phyloP scores from a whole-genome alignment of 2,113 vertebrate species.

The Empidonax alnorum region DNA sequence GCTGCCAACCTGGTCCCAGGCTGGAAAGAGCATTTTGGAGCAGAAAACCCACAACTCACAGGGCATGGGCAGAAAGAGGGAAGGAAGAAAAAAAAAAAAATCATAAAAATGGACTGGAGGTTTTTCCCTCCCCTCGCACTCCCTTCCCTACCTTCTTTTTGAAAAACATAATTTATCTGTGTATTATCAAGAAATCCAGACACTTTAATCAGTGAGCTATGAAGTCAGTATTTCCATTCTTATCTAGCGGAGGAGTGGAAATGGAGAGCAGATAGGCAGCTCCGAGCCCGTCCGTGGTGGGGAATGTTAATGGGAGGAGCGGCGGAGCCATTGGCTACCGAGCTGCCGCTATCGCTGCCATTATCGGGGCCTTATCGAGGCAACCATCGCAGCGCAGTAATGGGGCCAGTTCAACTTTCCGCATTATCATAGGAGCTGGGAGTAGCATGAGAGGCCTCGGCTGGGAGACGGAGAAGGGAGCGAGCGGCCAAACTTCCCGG shows the following conservation, averaged over 20 bases:
- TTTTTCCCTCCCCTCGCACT: conserved; percentile 66
- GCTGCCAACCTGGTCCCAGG: not conserved
- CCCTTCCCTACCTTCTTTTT: conserved; percentile 85
- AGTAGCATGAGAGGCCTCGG: conserved; percentile 88
- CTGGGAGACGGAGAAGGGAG: conserved; percentile 80
- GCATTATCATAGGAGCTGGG: conserved; percentile 99
- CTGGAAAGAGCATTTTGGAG: not conserved
- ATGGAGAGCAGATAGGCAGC: conserved; percentile 98
- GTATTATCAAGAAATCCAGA: conserved; percentile 99
- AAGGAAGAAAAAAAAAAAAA: not conserved
- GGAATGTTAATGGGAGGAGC: conserved; percentile 97
- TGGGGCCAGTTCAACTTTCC: conserved; percentile 99
- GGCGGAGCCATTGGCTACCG: conserved; percentile 91
- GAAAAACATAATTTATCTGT: conserved; percentile 99
- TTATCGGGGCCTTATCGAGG: conserved; percentile 92
- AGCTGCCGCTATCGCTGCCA: conserved; percentile 87
- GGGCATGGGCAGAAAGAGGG: conserved; percentile 54
- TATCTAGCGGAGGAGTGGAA: conserved; percentile 99
- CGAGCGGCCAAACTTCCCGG: conserved; percentile 48
- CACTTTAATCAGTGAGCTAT: conserved; percentile 99
- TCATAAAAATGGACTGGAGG: conserved; percentile 68
- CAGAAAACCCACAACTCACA: not conserved
- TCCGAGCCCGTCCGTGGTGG: conserved; percentile 92
- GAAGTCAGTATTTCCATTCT: conserved; percentile 99
- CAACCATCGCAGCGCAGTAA: conserved; percentile 97